Percentiles rank a stretch among this genome's conserved stretches.
Conservation (phyloP, 2,797 vertebrate genomes). For the Delichon dasypus region DNA sequence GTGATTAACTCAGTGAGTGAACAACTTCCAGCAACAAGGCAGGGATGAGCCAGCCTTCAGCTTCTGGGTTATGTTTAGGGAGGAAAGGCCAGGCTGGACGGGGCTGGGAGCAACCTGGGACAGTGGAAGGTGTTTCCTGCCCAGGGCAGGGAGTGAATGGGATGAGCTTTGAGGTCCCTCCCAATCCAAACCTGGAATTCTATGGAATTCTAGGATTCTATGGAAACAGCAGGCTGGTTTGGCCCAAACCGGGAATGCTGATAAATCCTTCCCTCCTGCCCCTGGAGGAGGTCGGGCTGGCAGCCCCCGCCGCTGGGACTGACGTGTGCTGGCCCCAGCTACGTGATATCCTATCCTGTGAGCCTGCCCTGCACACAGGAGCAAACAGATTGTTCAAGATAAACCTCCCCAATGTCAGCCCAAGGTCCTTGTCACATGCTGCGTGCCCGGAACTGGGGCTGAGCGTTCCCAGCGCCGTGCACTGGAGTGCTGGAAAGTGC, state of each 20-base stretch:
- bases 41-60: not conserved
- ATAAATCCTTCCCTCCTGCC: not conserved
- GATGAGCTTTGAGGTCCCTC: not conserved
- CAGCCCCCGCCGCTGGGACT: not conserved
- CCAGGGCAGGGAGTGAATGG: rapidly evolving
- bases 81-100: not conserved
- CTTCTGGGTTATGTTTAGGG: rapidly evolving
- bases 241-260: not conserved
- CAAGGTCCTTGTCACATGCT: not conserved
- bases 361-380: not conserved
- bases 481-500: not conserved
- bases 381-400: not conserved
- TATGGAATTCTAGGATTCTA: rapidly evolving
- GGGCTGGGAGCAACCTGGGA: not conserved
- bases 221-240: not conserved
- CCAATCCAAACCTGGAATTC: not conserved
- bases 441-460: rapidly evolving
- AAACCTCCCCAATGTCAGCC: slow-evolving; percentile 11
- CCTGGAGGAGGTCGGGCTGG: not conserved
- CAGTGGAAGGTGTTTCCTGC: not conserved
- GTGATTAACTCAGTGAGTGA: not conserved
- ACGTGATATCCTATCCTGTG: rapidly evolving
- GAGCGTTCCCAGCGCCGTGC: not conserved
- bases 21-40: not conserved
- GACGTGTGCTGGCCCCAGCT: not conserved